These are phyloP conservation scores for Pammene fasciana DNA, from an alignment of 2,888 invertebrate species.

Conservation along the genomic window DNA sequence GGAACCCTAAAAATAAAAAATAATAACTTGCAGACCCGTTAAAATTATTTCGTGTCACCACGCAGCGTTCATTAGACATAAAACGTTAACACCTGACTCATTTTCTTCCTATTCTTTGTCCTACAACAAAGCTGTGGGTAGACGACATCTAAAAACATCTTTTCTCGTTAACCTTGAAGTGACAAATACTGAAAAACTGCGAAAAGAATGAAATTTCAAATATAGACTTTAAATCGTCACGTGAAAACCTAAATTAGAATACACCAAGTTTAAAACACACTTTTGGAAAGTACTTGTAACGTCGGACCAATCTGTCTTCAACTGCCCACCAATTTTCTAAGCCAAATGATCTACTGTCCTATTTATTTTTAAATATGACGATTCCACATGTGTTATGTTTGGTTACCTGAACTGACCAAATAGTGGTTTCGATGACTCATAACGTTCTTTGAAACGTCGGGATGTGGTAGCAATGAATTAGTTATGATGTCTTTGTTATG, in stretches of 20 bases:
- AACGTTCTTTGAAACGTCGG: not conserved
- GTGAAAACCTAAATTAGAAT: not conserved
- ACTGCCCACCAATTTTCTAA: slow-evolving; percentile 21
- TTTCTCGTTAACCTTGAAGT: slow-evolving; percentile 16
- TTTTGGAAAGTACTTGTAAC: not conserved
- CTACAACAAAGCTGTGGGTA: not conserved
- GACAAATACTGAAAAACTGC: not conserved
- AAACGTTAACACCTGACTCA: slow-evolving; percentile 8
- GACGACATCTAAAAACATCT: slow-evolving; percentile 6
- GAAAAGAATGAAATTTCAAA: not conserved
- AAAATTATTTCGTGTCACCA: too few species aligned
- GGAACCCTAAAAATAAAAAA: too few species aligned
- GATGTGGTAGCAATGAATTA: not conserved
- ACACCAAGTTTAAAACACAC: not conserved
- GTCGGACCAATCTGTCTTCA: slow-evolving; percentile 3
- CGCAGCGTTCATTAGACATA: too few species aligned
- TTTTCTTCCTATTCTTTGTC: not conserved
- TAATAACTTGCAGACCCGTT: too few species aligned
- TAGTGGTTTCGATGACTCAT: slow-evolving; percentile 14
- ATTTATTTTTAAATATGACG: slow-evolving; percentile 29
- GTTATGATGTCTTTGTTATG: slow-evolving; percentile 6
- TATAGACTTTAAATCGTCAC: not conserved
- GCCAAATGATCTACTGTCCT: slow-evolving; percentile 21
- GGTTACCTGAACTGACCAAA: not conserved
- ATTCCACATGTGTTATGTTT: not conserved